phyloP scores from a whole-genome alignment of 2,797 vertebrate genomes.

The Borostomias antarcticus region DNA sequence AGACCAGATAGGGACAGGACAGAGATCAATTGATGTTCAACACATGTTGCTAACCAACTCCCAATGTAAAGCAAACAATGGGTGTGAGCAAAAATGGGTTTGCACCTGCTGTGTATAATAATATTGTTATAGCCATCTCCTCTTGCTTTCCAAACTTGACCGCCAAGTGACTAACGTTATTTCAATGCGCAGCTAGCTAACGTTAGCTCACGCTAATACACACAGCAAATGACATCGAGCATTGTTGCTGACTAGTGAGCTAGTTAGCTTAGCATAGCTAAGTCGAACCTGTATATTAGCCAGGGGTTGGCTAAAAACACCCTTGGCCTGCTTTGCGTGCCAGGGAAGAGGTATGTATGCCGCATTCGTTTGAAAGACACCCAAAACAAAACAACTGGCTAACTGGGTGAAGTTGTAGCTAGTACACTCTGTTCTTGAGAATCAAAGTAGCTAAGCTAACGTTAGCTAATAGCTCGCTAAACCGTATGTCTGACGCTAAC shows the following conservation, averaged over 20 bases:
- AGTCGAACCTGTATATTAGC: background rate
- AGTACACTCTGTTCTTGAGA: background rate
- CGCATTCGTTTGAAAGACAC: background rate
- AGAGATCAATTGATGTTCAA: background rate
- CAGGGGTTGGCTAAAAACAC: background rate
- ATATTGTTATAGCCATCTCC: background rate
- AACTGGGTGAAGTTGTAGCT: background rate
- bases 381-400: background rate
- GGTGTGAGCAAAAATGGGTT: too few relatives aligned
- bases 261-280: background rate
- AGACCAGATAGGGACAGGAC: background rate
- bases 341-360: background rate
- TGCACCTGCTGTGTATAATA: too few relatives aligned
- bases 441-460: conserved; percentile 39
- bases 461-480: conserved; percentile 32
- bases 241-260: background rate
- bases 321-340: background rate
- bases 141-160: conserved; percentile 9
- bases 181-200: conserved; percentile 46
- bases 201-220: background rate
- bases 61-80: too few relatives aligned
- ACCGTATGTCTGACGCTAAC: background rate
- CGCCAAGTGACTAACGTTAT: conserved; percentile 47
- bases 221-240: background rate
- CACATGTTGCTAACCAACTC: background rate